Evolutionary conservation across 2,797 vertebrate species (phyloP), one percentile per base, ranked within the genome.

Genomic region (Bradypus variegatus): DNA sequence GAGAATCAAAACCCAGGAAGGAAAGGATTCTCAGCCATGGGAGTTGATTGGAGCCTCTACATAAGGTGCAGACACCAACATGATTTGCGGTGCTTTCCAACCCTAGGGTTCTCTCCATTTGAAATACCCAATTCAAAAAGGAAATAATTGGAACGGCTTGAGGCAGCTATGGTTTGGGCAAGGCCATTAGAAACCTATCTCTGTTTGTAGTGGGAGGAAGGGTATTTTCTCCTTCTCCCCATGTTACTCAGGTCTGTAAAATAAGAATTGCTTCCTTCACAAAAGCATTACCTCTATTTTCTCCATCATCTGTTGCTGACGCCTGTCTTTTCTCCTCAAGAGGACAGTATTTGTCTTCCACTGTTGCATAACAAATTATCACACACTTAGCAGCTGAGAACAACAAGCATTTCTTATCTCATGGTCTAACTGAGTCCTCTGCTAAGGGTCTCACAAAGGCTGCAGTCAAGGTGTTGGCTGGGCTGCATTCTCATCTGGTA

Each of bases 71-170:
- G 78, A 65, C 31, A 36, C 41, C 82, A 76, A 76, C 41, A 12
- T 9, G 16, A 8, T 50, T 81, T 69, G 78, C 79, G 94, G 27
- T 93, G 55, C 62, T 73, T 94, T 84, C 76, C 72, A 73, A 21
- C 81, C 45, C 50, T 31, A 45, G 8, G 41, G 55, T 83, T 93
- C n/a, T 89, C 65, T 77, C 69, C 72, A 38, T 95, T 93, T 76
- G 29, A 94, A 94, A 94, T 91, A 36, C 73, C 55, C 67, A 77
- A 29, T 93, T 78, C 53, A n/a, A 60, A 76, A 41, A 77, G 88
- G 62, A 85, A 91, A 70, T 38, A 50, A 78, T 48, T 14, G 70
- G 75, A 72, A 75, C 78, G 64, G 4, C 62, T 33, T 70, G 50
- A 92, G 55, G 38, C 21, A 50, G 77, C 53, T 27, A n/a, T 58